Conservation (phyloP, 2,888 invertebrate species). For the Drosophila emarginata region DNA sequence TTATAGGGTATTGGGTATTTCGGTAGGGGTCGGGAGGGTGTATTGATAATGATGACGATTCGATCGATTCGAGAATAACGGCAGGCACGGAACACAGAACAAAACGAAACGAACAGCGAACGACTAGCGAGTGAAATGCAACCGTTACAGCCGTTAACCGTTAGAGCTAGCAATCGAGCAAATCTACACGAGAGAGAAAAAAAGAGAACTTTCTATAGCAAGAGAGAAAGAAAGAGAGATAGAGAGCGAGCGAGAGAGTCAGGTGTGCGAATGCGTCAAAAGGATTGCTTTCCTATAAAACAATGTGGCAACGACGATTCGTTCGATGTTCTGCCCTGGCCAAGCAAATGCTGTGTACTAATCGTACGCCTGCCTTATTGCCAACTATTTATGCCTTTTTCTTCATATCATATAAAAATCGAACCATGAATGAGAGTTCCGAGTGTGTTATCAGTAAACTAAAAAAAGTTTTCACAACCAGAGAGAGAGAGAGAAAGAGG, state of each 20-base stretch:
- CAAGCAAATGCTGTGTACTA: conserved; percentile 44
- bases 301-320: not conserved
- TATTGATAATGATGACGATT: too few relatives aligned
- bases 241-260: not conserved
- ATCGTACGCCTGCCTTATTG: conserved; percentile 39
- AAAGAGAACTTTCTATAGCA: not conserved
- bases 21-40: too few relatives aligned
- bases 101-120: not conserved
- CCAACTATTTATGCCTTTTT: conserved; percentile 64
- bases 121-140: not conserved
- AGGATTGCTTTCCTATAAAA: conserved; percentile 28
- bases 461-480: not conserved
- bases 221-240: conserved; percentile 14
- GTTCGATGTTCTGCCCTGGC: conserved; percentile 12
- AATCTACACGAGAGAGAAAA: conserved; percentile 3
- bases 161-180: conserved; percentile 11
- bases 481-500: not conserved
- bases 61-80: conserved; percentile 13
- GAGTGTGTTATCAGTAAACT: conserved; percentile 15
- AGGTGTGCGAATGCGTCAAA: not conserved
- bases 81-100: not conserved
- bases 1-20: too few relatives aligned
- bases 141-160: conserved; percentile 1
- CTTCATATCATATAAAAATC: conserved; percentile 34
- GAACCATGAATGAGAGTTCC: conserved; percentile 4